phyloP scores from a whole-genome alignment of 2,797 vertebrate genomes.

The Tamandua tetradactyla region DNA sequence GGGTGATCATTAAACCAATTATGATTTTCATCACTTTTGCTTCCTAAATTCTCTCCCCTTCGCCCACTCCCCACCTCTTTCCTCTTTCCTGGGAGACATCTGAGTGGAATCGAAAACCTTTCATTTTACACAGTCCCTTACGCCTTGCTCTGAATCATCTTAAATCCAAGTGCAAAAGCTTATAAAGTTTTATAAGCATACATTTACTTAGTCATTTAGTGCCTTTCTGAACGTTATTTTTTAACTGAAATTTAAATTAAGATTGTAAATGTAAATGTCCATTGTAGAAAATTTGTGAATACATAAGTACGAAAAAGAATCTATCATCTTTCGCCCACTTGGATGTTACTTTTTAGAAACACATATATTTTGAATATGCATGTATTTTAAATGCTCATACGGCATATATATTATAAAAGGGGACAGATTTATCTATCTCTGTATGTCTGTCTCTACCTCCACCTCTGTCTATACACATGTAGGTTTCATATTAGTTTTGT shows the following conservation, averaged over 20 bases:
- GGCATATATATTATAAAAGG: not conserved
- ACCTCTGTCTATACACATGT: not conserved
- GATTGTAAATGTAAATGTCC: not conserved
- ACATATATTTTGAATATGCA: not conserved
- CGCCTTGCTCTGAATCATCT: not conserved
- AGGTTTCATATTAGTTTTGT: not conserved
- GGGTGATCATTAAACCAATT: not conserved
- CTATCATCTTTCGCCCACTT: not conserved
- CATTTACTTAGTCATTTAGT: not conserved
- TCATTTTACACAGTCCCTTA: not conserved
- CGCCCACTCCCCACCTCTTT: not conserved
- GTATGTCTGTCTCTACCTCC: too few relatives aligned
- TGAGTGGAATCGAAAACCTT: not conserved
- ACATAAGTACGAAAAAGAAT: not conserved
- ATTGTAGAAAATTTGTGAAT: not conserved
- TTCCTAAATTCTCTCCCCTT: not conserved
- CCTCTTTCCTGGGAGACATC: not conserved
- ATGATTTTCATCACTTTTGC: not conserved
- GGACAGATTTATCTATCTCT: not conserved
- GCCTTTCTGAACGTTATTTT: not conserved
- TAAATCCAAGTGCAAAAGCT: not conserved
- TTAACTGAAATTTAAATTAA: not conserved
- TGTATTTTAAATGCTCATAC: not conserved
- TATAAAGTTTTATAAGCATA: not conserved
- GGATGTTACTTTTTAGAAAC: not conserved